Base-by-base conservation (phyloP, 1,140 invertebrate genomes). In the Ooceraea biroi region DNA sequence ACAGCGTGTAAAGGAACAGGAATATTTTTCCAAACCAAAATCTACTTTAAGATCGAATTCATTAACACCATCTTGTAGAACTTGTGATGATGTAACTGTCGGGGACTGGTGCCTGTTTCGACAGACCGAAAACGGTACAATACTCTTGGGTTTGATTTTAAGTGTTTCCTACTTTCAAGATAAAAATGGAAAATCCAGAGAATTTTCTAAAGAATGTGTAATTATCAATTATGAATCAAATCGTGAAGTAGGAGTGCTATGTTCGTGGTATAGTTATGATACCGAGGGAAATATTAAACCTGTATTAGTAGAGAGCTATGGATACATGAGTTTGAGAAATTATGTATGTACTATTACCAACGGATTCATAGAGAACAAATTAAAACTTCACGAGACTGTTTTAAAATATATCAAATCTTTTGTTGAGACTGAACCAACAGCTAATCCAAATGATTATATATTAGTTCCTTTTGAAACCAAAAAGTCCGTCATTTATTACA, bases 91-190 rank as follows among this genome's bases (percentile, higher is more conserved):
- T 55, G 22, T 83, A 50, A 41, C 19, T 41, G 41, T 76, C 50
- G 36, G 71, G 2, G 82, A 83, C 14, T 83, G 52, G 61, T 83
- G 72, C 55, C 27, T 83, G 12, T 83, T 83, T 52, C 58, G 65
- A 83, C 22, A 46, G 55, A 44, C 44, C 25, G 71, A 50, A 66
- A 66, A 66, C 10, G 46, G 46, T 46, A 8, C 46, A 66, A 46
- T 25, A 66, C n/a, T n/a, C n/a, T n/a, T n/a, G n/a, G n/a, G n/a
- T n/a, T n/a, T n/a, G n/a, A n/a, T n/a, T n/a, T n/a, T n/a, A n/a
- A n/a, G n/a, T n/a, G n/a, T n/a, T n/a, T n/a, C n/a, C n/a, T n/a
- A n/a, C n/a, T n/a, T n/a, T n/a, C n/a, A n/a, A n/a, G n/a, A n/a
- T n/a, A n/a, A n/a, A n/a, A n/a, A n/a, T n/a, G n/a, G n/a, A n/a